Base-by-base conservation (phyloP, 2,113 vertebrate genomes). In the Microcebus lehilahytsara region DNA sequence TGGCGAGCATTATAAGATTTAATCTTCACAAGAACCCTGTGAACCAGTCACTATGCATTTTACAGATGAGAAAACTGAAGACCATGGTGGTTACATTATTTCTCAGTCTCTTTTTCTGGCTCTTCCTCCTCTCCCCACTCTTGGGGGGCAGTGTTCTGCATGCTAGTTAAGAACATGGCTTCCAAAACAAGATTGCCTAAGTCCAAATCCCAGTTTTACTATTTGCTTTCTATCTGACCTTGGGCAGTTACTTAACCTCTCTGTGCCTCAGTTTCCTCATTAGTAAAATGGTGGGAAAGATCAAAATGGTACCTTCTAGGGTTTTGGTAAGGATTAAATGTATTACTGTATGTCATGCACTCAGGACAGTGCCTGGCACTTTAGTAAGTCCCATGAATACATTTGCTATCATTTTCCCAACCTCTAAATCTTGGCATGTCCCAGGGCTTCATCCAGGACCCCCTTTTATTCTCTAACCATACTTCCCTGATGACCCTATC, bases 391-490 rank as follows among this genome's bases (percentile, higher is more conserved):
- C 1, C n/a, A 62, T 71, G 78, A 75, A 69, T 9, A 51, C 34
- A 71, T 78, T 84, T 88, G 51, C 6, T 93, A 67, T 75, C 93
- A 79, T 51, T 92, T 96, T 67, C 19, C 32, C 53, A 79, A 89
- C 16, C 42, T 58, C 34, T 78, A 93, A 84, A 79, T 93, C n/a
- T 85, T 90, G 11, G 30, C 62, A 85, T 79, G n/a, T 62, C 6
- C 77, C 58, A 88, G 49, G 40, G 37, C 37, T 14, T 77, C 20
- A 22, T 62, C 30, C 17, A 79, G n/a, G 46, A 71, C 34, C 5
- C 42, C 78, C 42, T 72, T 62, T 42, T 87, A 46, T 92, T 56
- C 72, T 53, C 51, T 79, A 85, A 42, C 53, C 34, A 85, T 27
- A 93, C 42, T 85, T 42, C 51, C 9, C 17, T 96, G 49, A 71